phyloP scores from a whole-genome alignment of 2,888 invertebrate species.

The Onthophagus sagittarius region DNA sequence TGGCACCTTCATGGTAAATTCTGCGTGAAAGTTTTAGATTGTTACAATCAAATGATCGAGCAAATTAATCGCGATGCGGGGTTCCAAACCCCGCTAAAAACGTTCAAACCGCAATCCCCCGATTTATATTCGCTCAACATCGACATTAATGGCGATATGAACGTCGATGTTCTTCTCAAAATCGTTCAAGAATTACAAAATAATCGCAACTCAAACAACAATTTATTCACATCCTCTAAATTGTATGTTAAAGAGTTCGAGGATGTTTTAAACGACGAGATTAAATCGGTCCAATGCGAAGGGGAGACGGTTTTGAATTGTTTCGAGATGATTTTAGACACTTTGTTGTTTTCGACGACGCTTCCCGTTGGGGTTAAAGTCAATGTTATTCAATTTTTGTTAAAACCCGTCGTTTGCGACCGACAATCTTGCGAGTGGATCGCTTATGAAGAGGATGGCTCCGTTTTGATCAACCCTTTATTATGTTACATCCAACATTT shows the following conservation, averaged over 20 bases:
- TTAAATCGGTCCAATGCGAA: constrained; percentile 8
- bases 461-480: constrained; percentile 4
- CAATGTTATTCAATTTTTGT: constrained; percentile 1
- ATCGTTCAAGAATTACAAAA: not conserved
- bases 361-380: not conserved
- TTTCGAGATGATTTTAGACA: constrained; percentile 9
- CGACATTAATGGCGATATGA: not conserved
- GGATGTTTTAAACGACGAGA: not conserved
- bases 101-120: not conserved
- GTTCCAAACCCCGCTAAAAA: not conserved
- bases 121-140: not conserved
- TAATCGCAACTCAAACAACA: not conserved
- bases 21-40: not conserved
- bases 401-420: constrained; percentile 8
- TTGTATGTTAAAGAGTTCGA: not conserved
- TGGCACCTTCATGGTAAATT: not conserved
- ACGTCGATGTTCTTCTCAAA: not conserved
- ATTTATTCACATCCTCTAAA: not conserved
- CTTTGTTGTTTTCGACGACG: not conserved
- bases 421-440: not conserved
- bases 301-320: not conserved
- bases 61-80: not conserved
- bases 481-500: constrained; percentile 5
- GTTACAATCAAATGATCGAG: not conserved
- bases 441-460: constrained; percentile 7